Evolutionary conservation across 2,888 invertebrate species (phyloP).

Genomic region (Caenorhabditis sulstoni): DNA sequence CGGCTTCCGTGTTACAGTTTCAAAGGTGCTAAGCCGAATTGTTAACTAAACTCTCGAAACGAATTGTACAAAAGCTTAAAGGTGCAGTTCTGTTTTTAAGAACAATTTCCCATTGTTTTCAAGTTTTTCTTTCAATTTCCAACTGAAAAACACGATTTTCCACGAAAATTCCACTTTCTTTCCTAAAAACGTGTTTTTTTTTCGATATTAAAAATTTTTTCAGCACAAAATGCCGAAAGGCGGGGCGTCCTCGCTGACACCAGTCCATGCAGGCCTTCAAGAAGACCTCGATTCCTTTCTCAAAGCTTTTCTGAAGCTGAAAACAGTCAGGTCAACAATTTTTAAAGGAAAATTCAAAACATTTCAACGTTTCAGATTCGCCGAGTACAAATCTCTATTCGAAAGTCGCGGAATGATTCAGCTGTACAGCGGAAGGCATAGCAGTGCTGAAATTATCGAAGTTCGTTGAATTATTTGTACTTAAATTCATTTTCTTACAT

Average conservation of each 20-base stretch:
- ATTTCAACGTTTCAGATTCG: slow-evolving; percentile 12
- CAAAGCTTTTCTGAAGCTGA: slow-evolving; percentile 14
- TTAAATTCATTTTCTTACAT: too few species aligned
- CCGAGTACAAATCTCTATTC: slow-evolving; percentile 43
- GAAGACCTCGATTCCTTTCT: slow-evolving; percentile 42
- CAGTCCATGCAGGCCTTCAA: slow-evolving; percentile 45
- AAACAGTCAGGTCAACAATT: neutral
- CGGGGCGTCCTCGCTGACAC: slow-evolving; percentile 37
- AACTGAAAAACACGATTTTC: too few species aligned
- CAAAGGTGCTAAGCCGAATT: neutral
- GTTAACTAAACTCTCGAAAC: too few species aligned
- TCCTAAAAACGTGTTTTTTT: too few species aligned
- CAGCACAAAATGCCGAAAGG: slow-evolving; percentile 58
- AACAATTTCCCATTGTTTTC: neutral
- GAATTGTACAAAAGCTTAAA: neutral
- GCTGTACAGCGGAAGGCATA: slow-evolving; percentile 36
- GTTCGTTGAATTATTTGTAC: slow-evolving; percentile 7
- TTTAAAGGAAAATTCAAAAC: neutral
- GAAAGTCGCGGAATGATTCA: slow-evolving; percentile 24
- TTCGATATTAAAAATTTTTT: neutral
- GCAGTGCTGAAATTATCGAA: slow-evolving; percentile 54
- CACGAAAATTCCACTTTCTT: too few species aligned
- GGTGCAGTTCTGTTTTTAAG: neutral
- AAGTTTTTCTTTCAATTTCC: neutral
- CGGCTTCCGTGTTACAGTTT: neutral